phyloP scores from a whole-genome alignment of 2,888 invertebrate species.

The Nezara viridula region DNA sequence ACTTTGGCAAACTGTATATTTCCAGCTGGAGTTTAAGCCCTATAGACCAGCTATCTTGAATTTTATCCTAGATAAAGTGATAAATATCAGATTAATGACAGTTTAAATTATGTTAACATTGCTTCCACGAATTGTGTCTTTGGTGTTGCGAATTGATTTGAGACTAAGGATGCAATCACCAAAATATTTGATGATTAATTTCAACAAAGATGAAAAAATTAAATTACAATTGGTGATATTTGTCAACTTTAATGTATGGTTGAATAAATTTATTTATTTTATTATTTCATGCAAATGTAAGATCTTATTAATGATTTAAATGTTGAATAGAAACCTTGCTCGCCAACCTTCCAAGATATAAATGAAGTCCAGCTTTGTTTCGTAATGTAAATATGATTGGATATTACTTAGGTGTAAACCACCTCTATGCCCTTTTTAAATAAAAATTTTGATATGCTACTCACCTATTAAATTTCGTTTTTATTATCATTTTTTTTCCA shows the following conservation, averaged over 20 bases:
- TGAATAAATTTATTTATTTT: neutral
- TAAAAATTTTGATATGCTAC: too few species aligned
- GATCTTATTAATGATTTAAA: neutral
- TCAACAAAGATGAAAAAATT: neutral
- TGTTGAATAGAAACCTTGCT: neutral
- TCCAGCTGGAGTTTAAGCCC: constrained; percentile 29
- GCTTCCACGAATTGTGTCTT: neutral
- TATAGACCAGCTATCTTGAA: constrained; percentile 5
- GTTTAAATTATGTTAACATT: neutral
- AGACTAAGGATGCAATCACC: neutral
- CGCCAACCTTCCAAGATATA: neutral
- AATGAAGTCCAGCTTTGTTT: neutral
- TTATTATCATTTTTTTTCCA: too few species aligned
- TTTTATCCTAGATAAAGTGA: constrained; percentile 32
- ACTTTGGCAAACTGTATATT: constrained; percentile 34
- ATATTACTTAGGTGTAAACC: neutral
- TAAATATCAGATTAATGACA: constrained; percentile 19
- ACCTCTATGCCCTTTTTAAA: neutral
- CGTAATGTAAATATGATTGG: too few species aligned
- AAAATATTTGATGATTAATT: neutral
- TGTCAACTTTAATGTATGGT: neutral
- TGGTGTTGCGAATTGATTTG: constrained; percentile 30
- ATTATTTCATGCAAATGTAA: neutral
- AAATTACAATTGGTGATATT: neutral
- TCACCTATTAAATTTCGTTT: too few species aligned